A percentile compares a stretch with the other conserved stretches of the same genome.
phyloP scores from a whole-genome alignment of 2,797 vertebrate genomes.

The Chelidonichthys spinosus region DNA sequence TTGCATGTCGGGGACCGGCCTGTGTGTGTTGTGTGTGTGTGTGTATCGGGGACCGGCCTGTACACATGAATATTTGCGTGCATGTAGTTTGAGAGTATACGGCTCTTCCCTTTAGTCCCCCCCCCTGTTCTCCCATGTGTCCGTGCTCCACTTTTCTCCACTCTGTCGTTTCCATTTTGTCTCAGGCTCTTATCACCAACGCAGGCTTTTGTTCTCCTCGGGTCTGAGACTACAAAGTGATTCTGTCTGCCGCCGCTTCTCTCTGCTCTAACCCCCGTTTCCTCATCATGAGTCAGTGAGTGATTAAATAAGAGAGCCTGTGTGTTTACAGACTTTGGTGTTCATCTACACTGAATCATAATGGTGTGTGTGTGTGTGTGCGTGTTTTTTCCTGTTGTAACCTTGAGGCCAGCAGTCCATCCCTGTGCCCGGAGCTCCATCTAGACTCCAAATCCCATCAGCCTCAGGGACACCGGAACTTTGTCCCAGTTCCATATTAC shows the following conservation, averaged over 20 bases:
- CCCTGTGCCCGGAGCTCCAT: conserved; percentile 17
- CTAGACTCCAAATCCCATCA: conserved; percentile 53
- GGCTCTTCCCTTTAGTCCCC: conserved; percentile 22
- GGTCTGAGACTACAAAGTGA: conserved; percentile 72
- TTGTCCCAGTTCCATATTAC: conserved; percentile 23
- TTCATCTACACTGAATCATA: conserved; percentile 26
- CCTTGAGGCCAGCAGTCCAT: conserved; percentile 22
- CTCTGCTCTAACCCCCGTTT: conserved; percentile 49
- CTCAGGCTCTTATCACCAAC: conserved; percentile 70
- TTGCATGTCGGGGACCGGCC: no score
- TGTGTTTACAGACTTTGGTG: conserved; percentile 37
- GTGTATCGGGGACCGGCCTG: neutral
- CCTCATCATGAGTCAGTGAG: conserved; percentile 24
- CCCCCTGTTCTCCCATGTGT: conserved; percentile 50
- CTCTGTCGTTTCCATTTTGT: conserved; percentile 72
- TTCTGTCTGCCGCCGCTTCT: conserved; percentile 51
- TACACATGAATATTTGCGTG: conserved; percentile 32
- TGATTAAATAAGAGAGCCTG: conserved; percentile 45
- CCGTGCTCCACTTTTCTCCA: conserved; percentile 68
- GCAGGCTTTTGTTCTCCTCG: conserved; percentile 67
- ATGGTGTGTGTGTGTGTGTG: neutral
- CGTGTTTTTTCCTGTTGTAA: conserved; percentile 11
- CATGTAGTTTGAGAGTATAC: conserved; percentile 45
- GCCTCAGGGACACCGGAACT: conserved; percentile 26
- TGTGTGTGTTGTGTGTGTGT: no score